Evolutionary conservation across 2,113 vertebrate genomes (phyloP).

Genomic region (pig (Sus scrofa)): DNA sequence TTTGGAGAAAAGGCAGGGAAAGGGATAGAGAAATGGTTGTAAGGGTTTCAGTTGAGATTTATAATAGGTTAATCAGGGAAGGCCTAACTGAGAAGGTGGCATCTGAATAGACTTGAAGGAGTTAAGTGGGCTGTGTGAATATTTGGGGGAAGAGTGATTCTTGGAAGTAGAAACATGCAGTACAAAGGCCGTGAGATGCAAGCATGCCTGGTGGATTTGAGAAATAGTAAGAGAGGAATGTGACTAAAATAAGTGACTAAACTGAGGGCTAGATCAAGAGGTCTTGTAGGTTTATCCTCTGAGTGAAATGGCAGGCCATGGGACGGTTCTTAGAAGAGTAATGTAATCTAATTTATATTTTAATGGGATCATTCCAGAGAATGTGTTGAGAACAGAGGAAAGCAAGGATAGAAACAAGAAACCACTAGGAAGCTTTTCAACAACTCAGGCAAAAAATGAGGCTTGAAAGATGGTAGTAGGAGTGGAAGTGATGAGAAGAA

Average conservation of each 20-base stretch:
- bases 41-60: background rate
- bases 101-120: background rate
- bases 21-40: background rate
- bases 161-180: background rate
- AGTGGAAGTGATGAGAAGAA: background rate
- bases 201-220: background rate
- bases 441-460: background rate
- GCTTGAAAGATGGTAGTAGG: background rate
- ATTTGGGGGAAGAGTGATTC: background rate
- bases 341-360: constrained; percentile 32
- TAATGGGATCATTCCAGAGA: background rate
- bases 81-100: background rate
- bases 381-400: background rate
- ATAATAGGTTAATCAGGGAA: background rate
- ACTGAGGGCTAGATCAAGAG: background rate
- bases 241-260: background rate
- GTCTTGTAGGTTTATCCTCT: background rate
- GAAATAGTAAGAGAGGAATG: background rate
- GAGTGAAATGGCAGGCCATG: background rate
- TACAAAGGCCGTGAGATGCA: background rate
- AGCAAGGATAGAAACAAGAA: background rate
- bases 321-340: background rate
- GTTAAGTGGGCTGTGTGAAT: background rate
- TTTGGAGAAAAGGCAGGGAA: background rate
- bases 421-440: background rate